Conservation (phyloP, 2,797 vertebrate genomes). For the Hydrocynus forskahlii region DNA sequence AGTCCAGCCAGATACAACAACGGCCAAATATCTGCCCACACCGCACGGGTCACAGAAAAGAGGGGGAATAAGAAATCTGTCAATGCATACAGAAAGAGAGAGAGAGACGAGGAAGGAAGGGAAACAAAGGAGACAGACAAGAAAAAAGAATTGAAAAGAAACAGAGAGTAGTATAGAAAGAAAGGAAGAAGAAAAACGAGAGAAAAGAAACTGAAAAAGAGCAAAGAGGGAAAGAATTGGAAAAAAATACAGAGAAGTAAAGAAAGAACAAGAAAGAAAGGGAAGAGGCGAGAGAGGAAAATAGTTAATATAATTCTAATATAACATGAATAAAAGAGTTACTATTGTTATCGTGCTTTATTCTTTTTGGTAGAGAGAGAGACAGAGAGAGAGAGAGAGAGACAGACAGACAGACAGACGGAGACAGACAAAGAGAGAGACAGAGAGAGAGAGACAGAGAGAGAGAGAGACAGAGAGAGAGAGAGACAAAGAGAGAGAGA, state of each 20-base stretch:
- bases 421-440: not conserved
- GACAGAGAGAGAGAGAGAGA: not conserved
- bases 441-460: not conserved
- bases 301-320: not conserved
- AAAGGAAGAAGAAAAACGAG: no score
- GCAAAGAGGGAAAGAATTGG: not conserved
- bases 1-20: slow-evolving; percentile 52
- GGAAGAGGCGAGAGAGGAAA: not conserved
- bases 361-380: not conserved
- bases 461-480: not conserved
- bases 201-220: no score
- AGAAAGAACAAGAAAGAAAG: not conserved
- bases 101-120: not conserved
- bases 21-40: slow-evolving; percentile 87
- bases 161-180: not conserved
- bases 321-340: no score
- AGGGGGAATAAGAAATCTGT: slow-evolving; percentile 58
- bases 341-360: no score
- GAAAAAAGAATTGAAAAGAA: slow-evolving; percentile 44
- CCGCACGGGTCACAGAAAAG: slow-evolving; percentile 68
- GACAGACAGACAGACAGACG: not conserved
- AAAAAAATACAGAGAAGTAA: not conserved
- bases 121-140: not conserved
- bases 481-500: not conserved
- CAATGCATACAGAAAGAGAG: slow-evolving; percentile 46